Evolutionary conservation across 2,113 vertebrate species (phyloP).

Genomic region (Dipodomys merriami): DNA sequence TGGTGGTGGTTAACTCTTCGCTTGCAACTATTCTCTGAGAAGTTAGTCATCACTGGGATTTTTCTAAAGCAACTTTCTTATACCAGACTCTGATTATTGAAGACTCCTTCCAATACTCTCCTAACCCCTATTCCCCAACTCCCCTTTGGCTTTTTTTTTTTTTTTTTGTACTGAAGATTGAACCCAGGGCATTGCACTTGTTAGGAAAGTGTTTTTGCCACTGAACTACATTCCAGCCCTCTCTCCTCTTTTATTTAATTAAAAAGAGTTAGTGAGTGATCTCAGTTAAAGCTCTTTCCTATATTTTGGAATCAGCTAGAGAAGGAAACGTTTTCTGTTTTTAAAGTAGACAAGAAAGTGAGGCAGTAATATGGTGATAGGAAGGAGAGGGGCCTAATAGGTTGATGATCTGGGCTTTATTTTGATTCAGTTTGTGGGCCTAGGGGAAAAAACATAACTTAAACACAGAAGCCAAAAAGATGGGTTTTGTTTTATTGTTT

Average conservation of each 20-base stretch:
- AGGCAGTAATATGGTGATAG: constrained; percentile 33
- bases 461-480: constrained; percentile 72
- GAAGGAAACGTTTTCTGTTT: not conserved
- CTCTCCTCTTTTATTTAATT: not conserved
- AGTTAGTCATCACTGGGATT: constrained; percentile 12
- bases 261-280: constrained; percentile 39
- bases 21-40: not conserved
- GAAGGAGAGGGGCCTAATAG: constrained; percentile 55
- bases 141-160: not conserved
- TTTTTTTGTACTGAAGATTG: no score
- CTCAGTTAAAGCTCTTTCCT: constrained; percentile 39
- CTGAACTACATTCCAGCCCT: no score
- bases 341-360: constrained; percentile 15
- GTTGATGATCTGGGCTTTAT: constrained; percentile 77
- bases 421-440: constrained; percentile 66
- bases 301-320: constrained; percentile 31
- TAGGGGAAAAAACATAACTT: constrained; percentile 72
- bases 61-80: constrained; percentile 34
- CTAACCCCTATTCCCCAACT: not conserved
- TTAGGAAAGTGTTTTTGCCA: no score
- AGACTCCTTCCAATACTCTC: not conserved
- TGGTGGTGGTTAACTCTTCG: constrained; percentile 3
- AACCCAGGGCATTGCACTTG: no score
- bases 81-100: constrained; percentile 35
- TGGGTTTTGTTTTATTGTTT: constrained; percentile 80